Evolutionary conservation across 2,888 invertebrate species (phyloP).

Genomic region (Mechanitis messenoides): DNA sequence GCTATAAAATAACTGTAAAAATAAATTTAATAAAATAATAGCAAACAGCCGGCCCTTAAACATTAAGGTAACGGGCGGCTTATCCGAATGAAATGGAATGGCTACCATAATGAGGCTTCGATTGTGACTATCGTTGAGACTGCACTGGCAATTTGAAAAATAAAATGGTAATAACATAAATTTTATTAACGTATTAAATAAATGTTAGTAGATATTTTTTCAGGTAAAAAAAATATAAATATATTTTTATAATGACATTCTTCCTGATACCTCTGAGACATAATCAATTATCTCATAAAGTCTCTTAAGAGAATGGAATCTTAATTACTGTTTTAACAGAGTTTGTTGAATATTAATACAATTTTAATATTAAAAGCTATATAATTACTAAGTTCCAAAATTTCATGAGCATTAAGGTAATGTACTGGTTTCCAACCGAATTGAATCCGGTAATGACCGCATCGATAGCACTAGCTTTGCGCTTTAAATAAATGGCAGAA

Average conservation of each 20-base stretch:
- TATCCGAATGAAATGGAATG: slow-evolving; percentile 47
- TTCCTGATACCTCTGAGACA: no score
- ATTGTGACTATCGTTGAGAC: slow-evolving; percentile 24
- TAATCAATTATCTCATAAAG: no score
- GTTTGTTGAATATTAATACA: no score
- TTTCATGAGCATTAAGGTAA: slow-evolving; percentile 29
- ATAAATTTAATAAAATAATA: neutral
- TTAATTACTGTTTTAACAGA: no score
- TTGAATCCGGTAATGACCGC: slow-evolving; percentile 3
- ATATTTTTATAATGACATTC: no score
- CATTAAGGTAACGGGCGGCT: slow-evolving; percentile 38
- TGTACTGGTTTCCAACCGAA: slow-evolving; percentile 1
- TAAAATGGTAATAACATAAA: slow-evolving; percentile 10
- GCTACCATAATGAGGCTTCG: slow-evolving; percentile 47
- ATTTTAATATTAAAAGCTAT: neutral
- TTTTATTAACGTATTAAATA: neutral
- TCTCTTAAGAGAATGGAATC: no score
- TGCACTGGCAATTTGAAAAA: slow-evolving; percentile 17
- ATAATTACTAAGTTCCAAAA: slow-evolving; percentile 7
- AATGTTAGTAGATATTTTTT: no score
- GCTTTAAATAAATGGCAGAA: neutral
- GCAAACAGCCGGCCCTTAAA: slow-evolving; percentile 16
- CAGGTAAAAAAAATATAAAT: no score
- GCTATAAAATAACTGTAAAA: neutral
- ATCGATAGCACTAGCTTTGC: neutral